Base-by-base conservation (phyloP, 2,797 vertebrate species). In the Neomorphus geoffroyi region DNA sequence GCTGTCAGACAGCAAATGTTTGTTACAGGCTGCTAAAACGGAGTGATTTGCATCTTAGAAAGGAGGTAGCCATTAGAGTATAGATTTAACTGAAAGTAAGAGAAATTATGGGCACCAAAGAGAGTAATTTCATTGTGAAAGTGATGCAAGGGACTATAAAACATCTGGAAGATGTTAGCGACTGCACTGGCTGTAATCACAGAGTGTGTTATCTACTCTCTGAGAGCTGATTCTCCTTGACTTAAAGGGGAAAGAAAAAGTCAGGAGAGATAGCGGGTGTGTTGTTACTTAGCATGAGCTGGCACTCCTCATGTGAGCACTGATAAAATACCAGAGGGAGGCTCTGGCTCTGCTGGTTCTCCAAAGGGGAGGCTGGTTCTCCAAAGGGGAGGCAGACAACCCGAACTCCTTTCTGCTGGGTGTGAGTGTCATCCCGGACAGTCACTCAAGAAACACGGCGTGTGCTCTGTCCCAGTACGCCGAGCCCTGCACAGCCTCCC, bases 91-190 rank as follows among this genome's bases (percentile, higher is more conserved):
- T 64, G 45, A 92, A 91, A 90, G 80, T 32, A 60, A 71, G 82
- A 69, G 17, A 78, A 84, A 77, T 92, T 61, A 74, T 37, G 28
- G 84, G 92, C 91, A 94, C 94, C 86, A 90, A 77, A 92, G 82
- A 93, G 46, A 60, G 81, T 96, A 78, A 92, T 95, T 95, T 86
- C 80, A 80, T 86, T 82, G 88, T 81, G 73, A 97, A 95, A 73
- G 41, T 50, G 62, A 92, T 61, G 21, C 46, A 90, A 96, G 61
- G 62, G 80, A 90, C 50, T 66, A 86, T 93, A 83, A 96, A 97
- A 97, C 97, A 98, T 97, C 97, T 97, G 98, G 96, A 97, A 97
- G 84, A 96, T 30, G 77, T 97, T 96, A 97, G 77, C 9, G 28
- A 60, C 95, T 93, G 54, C 94, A 88, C 10, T 96, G 90, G 66